Evolutionary conservation across 2,797 vertebrate species (phyloP).

Genomic region (Enteromius radiatus): DNA sequence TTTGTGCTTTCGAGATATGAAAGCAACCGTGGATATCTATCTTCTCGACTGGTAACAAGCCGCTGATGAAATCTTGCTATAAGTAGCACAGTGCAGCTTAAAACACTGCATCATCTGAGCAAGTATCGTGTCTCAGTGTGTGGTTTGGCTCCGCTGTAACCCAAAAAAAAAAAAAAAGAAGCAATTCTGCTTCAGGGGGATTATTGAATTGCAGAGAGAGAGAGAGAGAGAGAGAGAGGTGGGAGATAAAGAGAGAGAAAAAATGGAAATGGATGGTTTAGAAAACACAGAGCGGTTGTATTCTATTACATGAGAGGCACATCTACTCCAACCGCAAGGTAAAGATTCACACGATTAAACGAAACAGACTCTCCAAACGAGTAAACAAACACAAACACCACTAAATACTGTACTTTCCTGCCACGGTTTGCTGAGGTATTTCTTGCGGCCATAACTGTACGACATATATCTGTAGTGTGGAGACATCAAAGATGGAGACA

Average conservation of each 20-base stretch:
- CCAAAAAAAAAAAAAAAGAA: conserved; percentile 21
- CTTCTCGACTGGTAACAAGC: conserved; percentile 32
- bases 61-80: conserved; percentile 39
- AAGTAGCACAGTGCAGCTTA: conserved; percentile 26
- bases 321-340: conserved; percentile 38
- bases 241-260: conserved; percentile 30
- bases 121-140: conserved; percentile 40
- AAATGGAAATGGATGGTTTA: conserved; percentile 52
- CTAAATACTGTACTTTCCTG: conserved; percentile 9
- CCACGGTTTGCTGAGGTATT: neutral
- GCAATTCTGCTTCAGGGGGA: conserved; percentile 47
- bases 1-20: conserved; percentile 27
- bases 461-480: neutral
- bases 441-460: neutral
- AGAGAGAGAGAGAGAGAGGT: conserved; percentile 35
- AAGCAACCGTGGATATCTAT: conserved; percentile 34
- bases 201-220: conserved; percentile 53
- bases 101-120: conserved; percentile 46
- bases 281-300: conserved; percentile 50
- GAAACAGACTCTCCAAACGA: conserved; percentile 24
- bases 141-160: conserved; percentile 44
- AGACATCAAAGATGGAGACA: neutral
- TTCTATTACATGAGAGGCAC: conserved; percentile 46
- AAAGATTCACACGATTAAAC: conserved; percentile 36
- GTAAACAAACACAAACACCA: conserved; percentile 4